Evolutionary conservation across 2,888 invertebrate genomes (phyloP).

Genomic region (Plebejus anna): DNA sequence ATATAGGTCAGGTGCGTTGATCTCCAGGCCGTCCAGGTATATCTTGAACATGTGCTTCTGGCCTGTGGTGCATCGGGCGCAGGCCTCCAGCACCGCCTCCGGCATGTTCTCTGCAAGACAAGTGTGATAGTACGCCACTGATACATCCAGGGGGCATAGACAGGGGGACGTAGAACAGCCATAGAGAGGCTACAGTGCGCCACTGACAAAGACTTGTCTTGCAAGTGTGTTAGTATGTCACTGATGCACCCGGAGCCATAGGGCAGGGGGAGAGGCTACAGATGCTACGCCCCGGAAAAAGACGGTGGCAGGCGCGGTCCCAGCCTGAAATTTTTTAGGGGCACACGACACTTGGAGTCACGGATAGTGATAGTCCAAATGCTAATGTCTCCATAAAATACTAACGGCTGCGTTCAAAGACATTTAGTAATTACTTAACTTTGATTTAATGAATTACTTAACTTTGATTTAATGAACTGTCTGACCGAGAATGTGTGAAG

Average conservation of each 20-base stretch:
- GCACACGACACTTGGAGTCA: neutral
- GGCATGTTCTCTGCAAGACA: conserved; percentile 13
- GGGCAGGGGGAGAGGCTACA: neutral
- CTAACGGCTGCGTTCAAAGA: too few species aligned
- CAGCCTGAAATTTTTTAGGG: too few species aligned
- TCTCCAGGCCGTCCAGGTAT: neutral
- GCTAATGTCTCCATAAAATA: too few species aligned
- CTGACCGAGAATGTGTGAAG: too few species aligned
- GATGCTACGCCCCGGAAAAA: neutral
- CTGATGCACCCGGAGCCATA: neutral
- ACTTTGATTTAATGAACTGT: too few species aligned
- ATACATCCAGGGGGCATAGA: neutral
- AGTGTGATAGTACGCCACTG: neutral
- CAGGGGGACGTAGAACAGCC: neutral
- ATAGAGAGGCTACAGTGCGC: neutral
- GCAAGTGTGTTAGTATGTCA: neutral
- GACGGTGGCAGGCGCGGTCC: too few species aligned
- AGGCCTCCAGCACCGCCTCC: neutral
- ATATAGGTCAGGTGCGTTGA: neutral
- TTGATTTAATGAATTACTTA: too few species aligned
- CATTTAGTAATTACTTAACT: too few species aligned
- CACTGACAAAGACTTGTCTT: neutral
- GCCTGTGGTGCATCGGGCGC: neutral
- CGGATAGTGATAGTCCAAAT: too few species aligned
- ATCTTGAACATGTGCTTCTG: conserved; percentile 5